Evolutionary conservation across 1,140 invertebrate species (phyloP).

Genomic region (Epicauta chinensis): DNA sequence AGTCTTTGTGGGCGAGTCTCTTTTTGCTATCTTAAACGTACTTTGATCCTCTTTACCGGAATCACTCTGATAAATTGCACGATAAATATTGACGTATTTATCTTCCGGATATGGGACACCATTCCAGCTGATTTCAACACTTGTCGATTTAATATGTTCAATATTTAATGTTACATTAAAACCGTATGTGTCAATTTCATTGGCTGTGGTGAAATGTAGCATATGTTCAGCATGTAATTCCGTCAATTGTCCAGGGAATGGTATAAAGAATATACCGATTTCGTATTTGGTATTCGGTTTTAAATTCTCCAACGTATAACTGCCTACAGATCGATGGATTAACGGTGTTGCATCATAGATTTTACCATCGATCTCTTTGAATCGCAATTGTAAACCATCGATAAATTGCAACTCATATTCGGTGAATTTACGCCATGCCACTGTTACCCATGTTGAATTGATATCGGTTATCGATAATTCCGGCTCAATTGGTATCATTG

Average conservation of each 20-base stretch:
- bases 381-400: constrained; percentile 65
- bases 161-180: constrained; percentile 73
- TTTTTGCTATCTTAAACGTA: constrained; percentile 75
- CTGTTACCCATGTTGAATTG: constrained; percentile 67
- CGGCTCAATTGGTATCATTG: constrained; percentile 63
- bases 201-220: constrained; percentile 55
- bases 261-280: constrained; percentile 69
- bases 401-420: constrained; percentile 71
- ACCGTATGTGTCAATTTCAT: constrained; percentile 53
- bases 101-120: constrained; percentile 82
- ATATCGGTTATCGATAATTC: constrained; percentile 64
- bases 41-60: constrained; percentile 68
- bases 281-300: constrained; percentile 67
- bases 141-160: constrained; percentile 64
- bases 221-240: constrained; percentile 64
- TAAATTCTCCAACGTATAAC: constrained; percentile 64
- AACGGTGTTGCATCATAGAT: constrained; percentile 68
- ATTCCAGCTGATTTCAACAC: constrained; percentile 70
- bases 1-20: constrained; percentile 65
- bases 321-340: constrained; percentile 67
- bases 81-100: constrained; percentile 85
- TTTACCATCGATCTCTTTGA: constrained; percentile 63
- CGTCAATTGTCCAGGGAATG: constrained; percentile 65
- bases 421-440: constrained; percentile 75
- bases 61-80: constrained; percentile 75